Base-by-base conservation (phyloP, 2,888 invertebrate genomes). In the Nomada ruficornis region DNA sequence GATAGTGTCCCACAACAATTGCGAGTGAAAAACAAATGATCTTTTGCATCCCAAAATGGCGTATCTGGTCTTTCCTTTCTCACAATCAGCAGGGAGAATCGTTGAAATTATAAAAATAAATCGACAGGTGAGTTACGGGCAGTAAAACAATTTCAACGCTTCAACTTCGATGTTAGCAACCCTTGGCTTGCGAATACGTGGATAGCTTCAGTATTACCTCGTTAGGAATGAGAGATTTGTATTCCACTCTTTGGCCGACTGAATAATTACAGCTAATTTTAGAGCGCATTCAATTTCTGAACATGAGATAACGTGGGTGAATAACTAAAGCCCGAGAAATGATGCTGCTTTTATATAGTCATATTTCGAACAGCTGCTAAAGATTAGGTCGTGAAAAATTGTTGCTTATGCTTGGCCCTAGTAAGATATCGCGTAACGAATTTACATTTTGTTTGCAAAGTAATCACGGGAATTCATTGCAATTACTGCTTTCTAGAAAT, bases 221-320 rank as follows among this genome's bases (percentile, higher is more conserved):
- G 78, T 85, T 85, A 84, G 29, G 75, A 59, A 57, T 42, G 63
- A 80, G 26, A 81, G 29, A 84, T 85, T 84, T 78, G 77, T 85
- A 84, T 85, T 84, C 84, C 23, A 70, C 78, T 81, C 84, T 81
- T 78, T 79, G 47, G 62, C 57, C 57, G 72, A 54, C 72, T 75
- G 71, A 26, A 84, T 84, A 84, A 84, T 84, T 84, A 84, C 62
- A 72, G 80, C 80, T 84, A 84, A 84, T 84, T 81, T 84, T 84
- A 84, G 84, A 83, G 84, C 63, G 75, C 50, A 63, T 80, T 83
- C 69, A 62, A 68, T 71, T 80, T 62, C 57, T 64, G 23, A 83
- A 57, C 52, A 59, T 57, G 52, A n/a, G 60, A 36, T 64, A 77
- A 74, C 63, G 67, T 62, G 15, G 54, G 50, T 20, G 60, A 77